Evolutionary conservation across 2,888 invertebrate genomes (phyloP).

Genomic region (Microplitis deprimator): DNA sequence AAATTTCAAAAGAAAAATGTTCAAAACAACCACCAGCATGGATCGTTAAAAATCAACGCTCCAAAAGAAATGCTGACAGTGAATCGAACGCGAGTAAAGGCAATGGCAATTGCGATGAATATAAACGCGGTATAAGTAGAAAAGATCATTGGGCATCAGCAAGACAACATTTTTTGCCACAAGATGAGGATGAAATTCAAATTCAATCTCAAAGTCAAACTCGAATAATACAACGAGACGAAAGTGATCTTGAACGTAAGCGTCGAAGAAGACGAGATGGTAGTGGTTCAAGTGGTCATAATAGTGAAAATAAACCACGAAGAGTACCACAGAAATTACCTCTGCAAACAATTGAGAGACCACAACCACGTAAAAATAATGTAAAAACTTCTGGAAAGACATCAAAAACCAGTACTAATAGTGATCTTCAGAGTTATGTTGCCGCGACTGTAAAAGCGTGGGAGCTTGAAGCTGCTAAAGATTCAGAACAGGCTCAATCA

Average conservation of each 20-base stretch:
- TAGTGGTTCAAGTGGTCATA: constrained; percentile 44
- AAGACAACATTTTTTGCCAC: constrained; percentile 63
- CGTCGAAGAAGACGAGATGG: constrained; percentile 59
- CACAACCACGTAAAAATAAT: constrained; percentile 50
- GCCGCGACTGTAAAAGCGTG: constrained; percentile 64
- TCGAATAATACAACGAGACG: constrained; percentile 54
- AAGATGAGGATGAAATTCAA: constrained; percentile 55
- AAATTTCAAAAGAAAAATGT: constrained; percentile 65
- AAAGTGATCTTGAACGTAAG: constrained; percentile 57
- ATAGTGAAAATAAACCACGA: constrained; percentile 53
- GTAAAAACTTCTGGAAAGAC: constrained; percentile 49
- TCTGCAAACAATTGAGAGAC: constrained; percentile 60
- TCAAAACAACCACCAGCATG: constrained; percentile 64
- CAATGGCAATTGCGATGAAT: constrained; percentile 59
- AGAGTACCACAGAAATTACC: constrained; percentile 65
- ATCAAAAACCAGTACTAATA: constrained; percentile 55
- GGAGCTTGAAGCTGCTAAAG: constrained; percentile 61
- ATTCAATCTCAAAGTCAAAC: constrained; percentile 38
- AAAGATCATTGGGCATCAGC: constrained; percentile 70
- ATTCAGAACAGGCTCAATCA: constrained; percentile 55
- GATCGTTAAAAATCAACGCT: constrained; percentile 63
- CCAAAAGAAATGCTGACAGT: constrained; percentile 62
- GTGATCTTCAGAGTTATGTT: constrained; percentile 58
- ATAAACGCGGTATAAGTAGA: constrained; percentile 58
- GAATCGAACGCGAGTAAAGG: constrained; percentile 59